phyloP scores from a whole-genome alignment of 2,113 vertebrate species.

The Ictalurus punctatus region DNA sequence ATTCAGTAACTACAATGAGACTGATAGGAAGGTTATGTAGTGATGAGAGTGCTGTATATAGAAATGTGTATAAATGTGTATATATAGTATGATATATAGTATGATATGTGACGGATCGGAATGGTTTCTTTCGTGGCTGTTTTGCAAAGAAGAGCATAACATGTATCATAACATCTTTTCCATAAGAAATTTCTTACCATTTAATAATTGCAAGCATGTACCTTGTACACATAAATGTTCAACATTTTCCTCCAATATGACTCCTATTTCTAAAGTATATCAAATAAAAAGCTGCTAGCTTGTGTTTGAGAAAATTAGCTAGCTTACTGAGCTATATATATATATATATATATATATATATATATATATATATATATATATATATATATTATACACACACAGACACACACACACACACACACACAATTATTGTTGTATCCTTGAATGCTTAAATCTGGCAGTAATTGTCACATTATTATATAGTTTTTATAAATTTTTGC shows the following conservation, averaged over 20 bases:
- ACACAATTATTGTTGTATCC: neutral
- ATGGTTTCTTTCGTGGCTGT: neutral
- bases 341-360: too few species aligned
- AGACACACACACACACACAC: too few species aligned
- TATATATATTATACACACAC: too few species aligned
- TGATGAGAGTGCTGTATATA: neutral
- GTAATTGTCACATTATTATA: too few species aligned
- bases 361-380: too few species aligned
- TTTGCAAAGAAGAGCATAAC: neutral
- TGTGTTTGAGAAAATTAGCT: neutral
- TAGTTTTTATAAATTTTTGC: neutral
- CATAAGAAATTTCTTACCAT: neutral
- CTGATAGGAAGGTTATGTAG: neutral
- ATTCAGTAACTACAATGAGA: neutral
- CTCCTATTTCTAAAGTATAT: too few species aligned
- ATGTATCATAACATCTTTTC: neutral
- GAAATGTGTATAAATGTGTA: neutral
- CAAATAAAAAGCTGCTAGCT: neutral
- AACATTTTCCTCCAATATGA: neutral
- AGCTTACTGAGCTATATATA: neutral
- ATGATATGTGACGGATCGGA: neutral
- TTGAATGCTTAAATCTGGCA: neutral
- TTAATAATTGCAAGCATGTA: neutral
- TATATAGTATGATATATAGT: too few species aligned
- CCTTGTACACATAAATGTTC: neutral